Base-by-base conservation (phyloP, 2,113 vertebrate genomes). In the Platysternon megacephalum region DNA sequence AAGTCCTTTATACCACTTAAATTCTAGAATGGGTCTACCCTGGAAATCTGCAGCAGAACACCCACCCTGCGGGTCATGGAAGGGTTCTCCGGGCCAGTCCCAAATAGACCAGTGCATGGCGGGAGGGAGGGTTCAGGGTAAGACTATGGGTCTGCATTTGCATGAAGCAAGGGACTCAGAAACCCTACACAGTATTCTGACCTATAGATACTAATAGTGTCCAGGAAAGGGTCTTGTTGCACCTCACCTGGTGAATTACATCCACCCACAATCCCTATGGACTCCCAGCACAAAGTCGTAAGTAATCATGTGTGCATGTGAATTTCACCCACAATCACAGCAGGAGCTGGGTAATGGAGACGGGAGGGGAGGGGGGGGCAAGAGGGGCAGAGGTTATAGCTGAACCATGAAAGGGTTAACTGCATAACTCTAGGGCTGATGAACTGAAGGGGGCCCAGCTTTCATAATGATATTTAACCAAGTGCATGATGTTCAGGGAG, bases 401-500 rank as follows among this genome's bases (percentile, higher is more conserved):
- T 1, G 2, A 19, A 0, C 4, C 49, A 8, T 0, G 4, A 19
- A 56, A 7, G 35, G 56, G 19, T 49, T 19, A 48, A 42, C 28
- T 28, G 92, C 42, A 1, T 2, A 1, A 17, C 11, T 42, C 91
- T 82, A 5, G 12, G 84, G 94, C 61, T 56, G 94, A 32, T 39
- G 79, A 88, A 11, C n/a, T 0, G 1, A 79, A 1, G 0, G 49
- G 42, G 17, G 74, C 46, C 79, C 74, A 28, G 74, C 10, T 78
- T 78, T 46, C 42, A 46, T 46, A 44, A 44, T 76, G 11, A 8
- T 46, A 28, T 78, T 78, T 78, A 78, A 78, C 12, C 42, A 78
- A 44, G 42, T 14, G 39, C 42, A 46, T 44, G 82, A 9, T 9
- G 48, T 29, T 88, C 35, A 35, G 74, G 83, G 74, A 86, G 72